Percentiles rank a stretch among this genome's conserved stretches.
These are phyloP conservation scores for Idaea straminata DNA, from an alignment of 2,888 invertebrate species.

Conservation along the genomic window DNA sequence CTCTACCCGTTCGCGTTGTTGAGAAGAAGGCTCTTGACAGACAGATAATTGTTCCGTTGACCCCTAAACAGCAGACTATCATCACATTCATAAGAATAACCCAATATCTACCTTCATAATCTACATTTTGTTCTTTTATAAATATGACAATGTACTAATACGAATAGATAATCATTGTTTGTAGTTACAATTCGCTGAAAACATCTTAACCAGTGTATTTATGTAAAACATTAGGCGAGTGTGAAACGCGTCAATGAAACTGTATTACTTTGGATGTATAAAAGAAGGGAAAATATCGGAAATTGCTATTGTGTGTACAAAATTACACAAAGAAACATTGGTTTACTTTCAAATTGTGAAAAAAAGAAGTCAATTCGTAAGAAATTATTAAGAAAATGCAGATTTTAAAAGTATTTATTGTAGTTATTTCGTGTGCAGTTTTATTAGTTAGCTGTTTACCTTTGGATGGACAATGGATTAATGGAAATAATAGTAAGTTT, in stretches of 20 bases:
- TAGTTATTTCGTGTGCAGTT: slow-evolving; percentile 35
- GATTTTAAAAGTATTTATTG: slow-evolving; percentile 32
- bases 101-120: background rate
- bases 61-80: too few relatives aligned
- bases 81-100: too few relatives aligned
- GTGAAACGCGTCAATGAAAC: slow-evolving; percentile 27
- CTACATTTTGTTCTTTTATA: background rate
- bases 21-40: too few relatives aligned
- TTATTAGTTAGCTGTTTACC: slow-evolving; percentile 34
- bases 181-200: slow-evolving; percentile 19
- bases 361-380: slow-evolving; percentile 1
- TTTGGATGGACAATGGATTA: slow-evolving; percentile 25
- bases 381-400: slow-evolving; percentile 32
- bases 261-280: slow-evolving; percentile 26
- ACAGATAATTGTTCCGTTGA: too few relatives aligned
- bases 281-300: slow-evolving; percentile 15
- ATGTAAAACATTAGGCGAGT: slow-evolving; percentile 16
- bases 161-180: slow-evolving; percentile 20
- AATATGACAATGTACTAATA: slow-evolving; percentile 11
- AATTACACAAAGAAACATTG: background rate
- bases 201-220: slow-evolving; percentile 19
- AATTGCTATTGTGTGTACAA: slow-evolving; percentile 5
- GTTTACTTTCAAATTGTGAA: slow-evolving; percentile 5
- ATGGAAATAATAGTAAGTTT: slow-evolving; percentile 35
- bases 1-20: too few relatives aligned